Conservation (phyloP, 1,140 invertebrate species). For the Lucilia sericata region DNA sequence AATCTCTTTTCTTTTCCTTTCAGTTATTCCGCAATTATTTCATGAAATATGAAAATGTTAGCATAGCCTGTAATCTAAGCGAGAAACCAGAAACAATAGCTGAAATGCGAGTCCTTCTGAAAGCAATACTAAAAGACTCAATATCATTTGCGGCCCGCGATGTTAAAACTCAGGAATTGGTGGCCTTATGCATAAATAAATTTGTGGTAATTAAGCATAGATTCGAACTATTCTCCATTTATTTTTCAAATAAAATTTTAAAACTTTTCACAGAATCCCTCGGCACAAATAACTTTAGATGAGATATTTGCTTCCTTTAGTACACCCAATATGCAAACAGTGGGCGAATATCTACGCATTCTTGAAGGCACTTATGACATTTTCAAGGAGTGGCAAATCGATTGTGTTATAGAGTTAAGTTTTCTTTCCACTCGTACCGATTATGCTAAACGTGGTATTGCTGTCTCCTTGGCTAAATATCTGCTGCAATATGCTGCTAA, state of each 20-base stretch:
- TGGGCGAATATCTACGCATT: conserved; percentile 71
- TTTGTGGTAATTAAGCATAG: conserved; percentile 46
- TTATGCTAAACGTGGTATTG: conserved; percentile 70
- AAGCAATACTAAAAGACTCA: conserved; percentile 71
- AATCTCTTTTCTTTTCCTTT: no score
- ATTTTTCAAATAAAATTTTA: no score
- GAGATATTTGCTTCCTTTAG: conserved; percentile 70
- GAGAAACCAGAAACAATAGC: conserved; percentile 63
- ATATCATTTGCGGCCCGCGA: conserved; percentile 73
- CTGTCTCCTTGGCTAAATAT: conserved; percentile 67
- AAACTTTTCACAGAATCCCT: conserved; percentile 50
- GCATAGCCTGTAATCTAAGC: conserved; percentile 68
- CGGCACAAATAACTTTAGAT: conserved; percentile 69
- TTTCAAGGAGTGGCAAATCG: conserved; percentile 71
- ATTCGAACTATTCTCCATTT: no score
- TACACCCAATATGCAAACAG: conserved; percentile 67
- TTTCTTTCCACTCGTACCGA: conserved; percentile 71
- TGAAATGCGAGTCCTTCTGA: conserved; percentile 72
- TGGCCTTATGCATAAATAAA: conserved; percentile 68
- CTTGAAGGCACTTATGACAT: conserved; percentile 71
- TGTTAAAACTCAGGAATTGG: conserved; percentile 70
- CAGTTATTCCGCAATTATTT: conserved; percentile 71
- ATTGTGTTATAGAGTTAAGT: conserved; percentile 74
- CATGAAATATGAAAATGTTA: conserved; percentile 70
- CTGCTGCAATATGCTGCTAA: conserved; percentile 70